Evolutionary conservation across 2,888 invertebrate genomes (phyloP).

Genomic region (Apodemia mormo): DNA sequence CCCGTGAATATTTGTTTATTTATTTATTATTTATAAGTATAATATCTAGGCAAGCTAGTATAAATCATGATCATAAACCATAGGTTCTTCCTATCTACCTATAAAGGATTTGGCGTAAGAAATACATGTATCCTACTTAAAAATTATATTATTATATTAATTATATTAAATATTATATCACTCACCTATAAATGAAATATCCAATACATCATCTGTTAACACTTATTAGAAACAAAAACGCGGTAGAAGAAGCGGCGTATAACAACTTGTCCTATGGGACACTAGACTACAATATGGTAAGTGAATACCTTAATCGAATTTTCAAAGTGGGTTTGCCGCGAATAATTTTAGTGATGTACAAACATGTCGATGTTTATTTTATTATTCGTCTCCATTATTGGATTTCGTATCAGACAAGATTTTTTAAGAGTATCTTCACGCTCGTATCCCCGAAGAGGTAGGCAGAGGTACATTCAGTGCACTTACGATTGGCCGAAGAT

Average conservation of each 20-base stretch:
- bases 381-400: conserved; percentile 18
- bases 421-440: too few relatives aligned
- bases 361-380: conserved; percentile 35
- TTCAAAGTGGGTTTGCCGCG: conserved; percentile 64
- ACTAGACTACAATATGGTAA: conserved; percentile 64
- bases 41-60: too few relatives aligned
- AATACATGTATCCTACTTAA: too few relatives aligned
- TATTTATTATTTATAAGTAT: too few relatives aligned
- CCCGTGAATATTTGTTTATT: too few relatives aligned
- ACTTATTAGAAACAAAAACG: conserved; percentile 25
- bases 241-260: conserved; percentile 40
- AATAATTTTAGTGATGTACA: conserved; percentile 39
- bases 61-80: too few relatives aligned
- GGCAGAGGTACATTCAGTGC: too few relatives aligned
- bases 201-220: conserved; percentile 32
- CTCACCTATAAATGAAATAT: conserved; percentile 28
- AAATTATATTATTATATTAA: too few relatives aligned
- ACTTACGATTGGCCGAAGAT: too few relatives aligned
- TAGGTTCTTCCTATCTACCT: too few relatives aligned
- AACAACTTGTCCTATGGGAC: conserved; percentile 59
- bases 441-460: too few relatives aligned
- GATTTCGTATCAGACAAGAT: not conserved
- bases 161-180: not conserved
- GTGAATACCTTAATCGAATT: conserved; percentile 76
- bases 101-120: not conserved